A percentile compares a stretch with the other conserved stretches of the same genome.
phyloP scores from a whole-genome alignment of 2,797 vertebrate species.

The Poeciliopsis turneri region DNA sequence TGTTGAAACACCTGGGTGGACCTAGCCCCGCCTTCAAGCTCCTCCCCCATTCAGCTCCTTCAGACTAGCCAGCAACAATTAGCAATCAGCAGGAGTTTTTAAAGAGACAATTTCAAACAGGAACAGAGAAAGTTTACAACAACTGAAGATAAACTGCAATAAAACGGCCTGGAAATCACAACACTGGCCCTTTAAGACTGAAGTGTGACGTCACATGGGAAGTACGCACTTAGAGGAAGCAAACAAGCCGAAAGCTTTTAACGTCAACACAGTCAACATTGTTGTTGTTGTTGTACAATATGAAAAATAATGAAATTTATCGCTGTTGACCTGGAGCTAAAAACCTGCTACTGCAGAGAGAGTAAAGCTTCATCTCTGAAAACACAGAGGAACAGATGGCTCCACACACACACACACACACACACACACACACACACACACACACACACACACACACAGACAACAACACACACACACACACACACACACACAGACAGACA shows the following conservation, averaged over 20 bases:
- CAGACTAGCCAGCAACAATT: too few relatives aligned
- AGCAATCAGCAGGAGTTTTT: too few relatives aligned
- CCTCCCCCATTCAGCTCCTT: too few relatives aligned
- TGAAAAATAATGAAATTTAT: not conserved
- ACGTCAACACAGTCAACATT: too few relatives aligned
- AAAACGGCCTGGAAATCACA: too few relatives aligned
- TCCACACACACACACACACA: constrained; percentile 31
- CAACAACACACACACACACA: constrained; percentile 27
- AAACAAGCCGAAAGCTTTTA: not conserved
- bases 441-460: not conserved
- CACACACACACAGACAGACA: not conserved
- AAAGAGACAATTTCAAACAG: too few relatives aligned
- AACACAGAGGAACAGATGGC: constrained; percentile 74
- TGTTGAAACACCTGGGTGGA: too few relatives aligned
- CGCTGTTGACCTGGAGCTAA: constrained; percentile 6
- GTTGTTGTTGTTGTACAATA: not conserved
- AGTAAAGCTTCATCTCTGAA: constrained; percentile 54
- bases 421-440: constrained; percentile 33
- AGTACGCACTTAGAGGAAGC: not conserved
- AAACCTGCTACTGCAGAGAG: constrained; percentile 43
- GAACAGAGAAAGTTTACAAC: too few relatives aligned
- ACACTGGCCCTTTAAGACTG: too few relatives aligned
- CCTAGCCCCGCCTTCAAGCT: too few relatives aligned
- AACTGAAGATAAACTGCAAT: too few relatives aligned
- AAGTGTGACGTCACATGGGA: too few relatives aligned